phyloP scores from a whole-genome alignment of 2,797 vertebrate species.

The Urophycis tenuis region DNA sequence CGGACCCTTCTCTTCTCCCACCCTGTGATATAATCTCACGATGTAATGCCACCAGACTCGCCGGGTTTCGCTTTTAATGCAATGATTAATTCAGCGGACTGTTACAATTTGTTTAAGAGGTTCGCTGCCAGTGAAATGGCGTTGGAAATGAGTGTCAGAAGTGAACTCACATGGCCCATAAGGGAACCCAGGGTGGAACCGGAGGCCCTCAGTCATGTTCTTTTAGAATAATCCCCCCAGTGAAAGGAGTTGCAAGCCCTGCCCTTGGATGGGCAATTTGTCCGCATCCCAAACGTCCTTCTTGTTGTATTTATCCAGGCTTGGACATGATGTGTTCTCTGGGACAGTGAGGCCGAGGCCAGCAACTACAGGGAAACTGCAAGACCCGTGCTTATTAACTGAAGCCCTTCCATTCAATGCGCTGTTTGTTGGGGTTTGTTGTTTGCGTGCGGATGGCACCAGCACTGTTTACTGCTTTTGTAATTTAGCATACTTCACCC shows the following conservation, averaged over 20 bases:
- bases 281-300: not conserved
- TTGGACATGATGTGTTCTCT: not conserved
- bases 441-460: not conserved
- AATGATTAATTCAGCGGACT: not conserved
- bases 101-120: not conserved
- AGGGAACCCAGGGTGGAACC: not conserved
- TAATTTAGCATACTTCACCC: not conserved
- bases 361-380: not conserved
- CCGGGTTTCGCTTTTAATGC: not conserved
- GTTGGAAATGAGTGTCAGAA: not conserved
- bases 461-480: not conserved
- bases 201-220: not conserved
- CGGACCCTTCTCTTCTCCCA: too few relatives aligned
- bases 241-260: not conserved
- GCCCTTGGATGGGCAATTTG: not conserved
- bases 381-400: not conserved
- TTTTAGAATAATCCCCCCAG: not conserved
- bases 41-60: not conserved
- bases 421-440: not conserved
- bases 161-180: not conserved
- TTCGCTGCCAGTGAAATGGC: not conserved
- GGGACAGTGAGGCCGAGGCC: not conserved
- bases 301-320: not conserved
- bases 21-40: not conserved
- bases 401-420: not conserved